Evolutionary conservation across 2,888 invertebrate genomes (phyloP).

Genomic region (Harpagoxenus sublaevis): DNA sequence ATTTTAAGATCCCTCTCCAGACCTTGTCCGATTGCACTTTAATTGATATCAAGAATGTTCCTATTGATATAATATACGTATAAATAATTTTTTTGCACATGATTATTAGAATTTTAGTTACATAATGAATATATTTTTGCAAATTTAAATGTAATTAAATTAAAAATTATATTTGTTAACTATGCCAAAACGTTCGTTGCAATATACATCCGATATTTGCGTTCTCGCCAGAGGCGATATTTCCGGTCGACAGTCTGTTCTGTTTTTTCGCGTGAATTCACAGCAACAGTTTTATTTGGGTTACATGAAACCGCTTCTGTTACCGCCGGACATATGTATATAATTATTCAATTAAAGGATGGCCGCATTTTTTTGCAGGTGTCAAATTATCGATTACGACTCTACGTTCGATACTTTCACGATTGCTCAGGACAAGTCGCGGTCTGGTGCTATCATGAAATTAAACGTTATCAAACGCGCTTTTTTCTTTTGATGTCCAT

Average conservation of each 20-base stretch:
- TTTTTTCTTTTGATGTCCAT: neutral
- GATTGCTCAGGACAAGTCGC: neutral
- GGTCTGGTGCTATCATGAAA: neutral
- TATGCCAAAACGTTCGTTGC: neutral
- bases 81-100: neutral
- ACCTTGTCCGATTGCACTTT: neutral
- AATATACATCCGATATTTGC: slow-evolving; percentile 2
- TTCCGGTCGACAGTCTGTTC: neutral
- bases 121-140: neutral
- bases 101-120: neutral
- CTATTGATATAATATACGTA: neutral
- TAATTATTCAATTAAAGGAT: slow-evolving; percentile 26
- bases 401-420: neutral
- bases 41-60: neutral
- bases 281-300: slow-evolving; percentile 23
- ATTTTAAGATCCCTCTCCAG: neutral
- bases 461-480: neutral
- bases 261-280: slow-evolving; percentile 15
- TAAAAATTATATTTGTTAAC: slow-evolving; percentile 11
- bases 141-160: neutral
- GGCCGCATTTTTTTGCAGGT: slow-evolving; percentile 4
- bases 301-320: neutral
- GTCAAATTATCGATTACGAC: slow-evolving; percentile 19
- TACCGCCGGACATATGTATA: neutral
- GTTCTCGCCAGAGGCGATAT: slow-evolving; percentile 20